Percentiles rank a stretch among this genome's conserved stretches.
Evolutionary conservation across 2,888 invertebrate genomes (phyloP).

Genomic region (Eudiplozoon nipponicum): DNA sequence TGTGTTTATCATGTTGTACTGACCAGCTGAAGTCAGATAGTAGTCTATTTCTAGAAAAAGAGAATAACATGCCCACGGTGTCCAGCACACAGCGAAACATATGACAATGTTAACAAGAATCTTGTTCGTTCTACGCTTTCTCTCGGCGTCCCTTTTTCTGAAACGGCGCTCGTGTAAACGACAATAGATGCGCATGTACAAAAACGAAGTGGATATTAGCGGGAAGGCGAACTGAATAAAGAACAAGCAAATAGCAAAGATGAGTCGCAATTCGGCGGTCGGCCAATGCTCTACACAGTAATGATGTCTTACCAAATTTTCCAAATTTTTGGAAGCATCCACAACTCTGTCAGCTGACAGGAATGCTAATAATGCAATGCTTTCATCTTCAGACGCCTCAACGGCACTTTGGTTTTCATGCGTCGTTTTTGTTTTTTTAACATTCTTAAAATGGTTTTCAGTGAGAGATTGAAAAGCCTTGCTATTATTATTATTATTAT

Average conservation of each 20-base stretch:
- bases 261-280: conserved; percentile 1
- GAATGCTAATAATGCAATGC: too few relatives aligned
- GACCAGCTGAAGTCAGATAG: too few relatives aligned
- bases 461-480: too few relatives aligned
- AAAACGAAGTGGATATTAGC: conserved; percentile 11
- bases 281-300: conserved; percentile 14
- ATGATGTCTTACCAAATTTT: not conserved
- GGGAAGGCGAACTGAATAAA: conserved; percentile 15
- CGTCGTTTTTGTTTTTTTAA: too few relatives aligned
- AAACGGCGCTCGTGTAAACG: conserved; percentile 11
- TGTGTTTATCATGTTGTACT: too few relatives aligned
- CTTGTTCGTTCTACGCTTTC: conserved; percentile 14
- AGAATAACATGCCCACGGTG: conserved; percentile 14
- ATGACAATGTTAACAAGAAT: conserved; percentile 14
- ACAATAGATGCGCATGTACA: conserved; percentile 12
- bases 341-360: too few relatives aligned
- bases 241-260: conserved; percentile 12
- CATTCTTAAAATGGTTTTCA: too few relatives aligned
- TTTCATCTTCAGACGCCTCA: too few relatives aligned
- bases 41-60: conserved; percentile 7
- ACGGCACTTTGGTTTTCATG: too few relatives aligned
- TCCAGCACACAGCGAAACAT: conserved; percentile 16
- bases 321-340: too few relatives aligned
- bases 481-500: too few relatives aligned
- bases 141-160: conserved; percentile 6